Conservation (phyloP, 2,888 invertebrate genomes). For the Cheilosia variabilis region DNA sequence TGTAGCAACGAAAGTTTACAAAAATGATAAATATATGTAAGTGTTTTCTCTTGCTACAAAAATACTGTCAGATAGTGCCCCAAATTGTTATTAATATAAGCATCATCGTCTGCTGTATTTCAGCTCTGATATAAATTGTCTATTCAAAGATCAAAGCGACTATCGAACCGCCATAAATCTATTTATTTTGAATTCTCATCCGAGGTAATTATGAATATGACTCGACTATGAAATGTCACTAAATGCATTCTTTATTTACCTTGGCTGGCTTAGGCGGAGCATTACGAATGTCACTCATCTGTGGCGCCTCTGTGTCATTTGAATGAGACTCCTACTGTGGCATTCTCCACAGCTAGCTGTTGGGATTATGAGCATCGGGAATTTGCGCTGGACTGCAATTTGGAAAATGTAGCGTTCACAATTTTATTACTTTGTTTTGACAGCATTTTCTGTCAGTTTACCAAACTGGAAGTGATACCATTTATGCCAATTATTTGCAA, state of each 20-base stretch:
- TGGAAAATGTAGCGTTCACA: background rate
- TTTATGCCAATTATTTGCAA: too few species aligned
- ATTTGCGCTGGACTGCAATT: background rate
- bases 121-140: constrained; percentile 38
- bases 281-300: constrained; percentile 40
- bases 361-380: too few species aligned
- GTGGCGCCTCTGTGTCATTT: constrained; percentile 49
- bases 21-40: too few species aligned
- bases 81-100: constrained; percentile 21
- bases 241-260: constrained; percentile 29
- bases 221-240: background rate
- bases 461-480: too few species aligned
- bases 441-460: too few species aligned
- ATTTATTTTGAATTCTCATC: background rate
- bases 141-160: constrained; percentile 48
- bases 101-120: background rate
- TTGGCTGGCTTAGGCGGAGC: constrained; percentile 43
- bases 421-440: background rate
- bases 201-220: background rate
- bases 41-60: too few species aligned
- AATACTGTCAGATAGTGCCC: background rate
- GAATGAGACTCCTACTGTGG: background rate
- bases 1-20: too few species aligned
- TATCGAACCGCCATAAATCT: constrained; percentile 9
- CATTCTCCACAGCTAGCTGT: background rate